Conservation (phyloP, 2,888 invertebrate genomes). For the Yponomeuta evonymella region DNA sequence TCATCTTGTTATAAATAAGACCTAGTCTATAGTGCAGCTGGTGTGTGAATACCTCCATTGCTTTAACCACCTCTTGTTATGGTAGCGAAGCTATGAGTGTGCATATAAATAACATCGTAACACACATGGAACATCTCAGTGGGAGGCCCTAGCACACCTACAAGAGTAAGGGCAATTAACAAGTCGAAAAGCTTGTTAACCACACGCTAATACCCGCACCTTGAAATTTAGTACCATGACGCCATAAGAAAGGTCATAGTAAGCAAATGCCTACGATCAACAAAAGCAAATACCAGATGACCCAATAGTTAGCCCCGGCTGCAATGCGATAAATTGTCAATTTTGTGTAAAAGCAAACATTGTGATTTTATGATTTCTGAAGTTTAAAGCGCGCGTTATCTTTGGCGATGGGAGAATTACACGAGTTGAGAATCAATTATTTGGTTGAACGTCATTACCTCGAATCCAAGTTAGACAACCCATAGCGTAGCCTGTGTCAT, state of each 20-base stretch:
- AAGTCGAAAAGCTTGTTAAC: not conserved
- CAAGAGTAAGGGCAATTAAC: not conserved
- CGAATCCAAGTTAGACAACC: constrained; percentile 65
- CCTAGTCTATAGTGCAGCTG: no score
- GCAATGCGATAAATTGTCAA: not conserved
- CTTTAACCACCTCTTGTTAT: not conserved
- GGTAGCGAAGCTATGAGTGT: not conserved
- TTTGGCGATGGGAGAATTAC: not conserved
- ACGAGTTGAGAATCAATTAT: not conserved
- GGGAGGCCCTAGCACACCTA: constrained; percentile 3
- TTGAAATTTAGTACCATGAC: not conserved
- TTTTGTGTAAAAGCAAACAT: no score
- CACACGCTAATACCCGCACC: not conserved
- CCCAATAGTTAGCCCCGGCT: not conserved
- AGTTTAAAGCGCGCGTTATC: not conserved
- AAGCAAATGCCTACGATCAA: not conserved
- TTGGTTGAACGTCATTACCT: constrained; percentile 54
- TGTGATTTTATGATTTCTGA: not conserved
- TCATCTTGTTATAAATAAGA: no score
- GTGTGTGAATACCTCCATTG: no score
- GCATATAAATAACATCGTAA: not conserved
- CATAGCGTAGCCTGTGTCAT: constrained; percentile 42
- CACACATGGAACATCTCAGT: constrained; percentile 7
- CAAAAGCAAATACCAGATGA: no score
- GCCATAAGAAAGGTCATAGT: constrained; percentile 9